A percentile compares a stretch with the other conserved stretches of the same genome.
Evolutionary conservation across 1,140 invertebrate genomes (phyloP).

Genomic region (Drosophila littoralis): DNA sequence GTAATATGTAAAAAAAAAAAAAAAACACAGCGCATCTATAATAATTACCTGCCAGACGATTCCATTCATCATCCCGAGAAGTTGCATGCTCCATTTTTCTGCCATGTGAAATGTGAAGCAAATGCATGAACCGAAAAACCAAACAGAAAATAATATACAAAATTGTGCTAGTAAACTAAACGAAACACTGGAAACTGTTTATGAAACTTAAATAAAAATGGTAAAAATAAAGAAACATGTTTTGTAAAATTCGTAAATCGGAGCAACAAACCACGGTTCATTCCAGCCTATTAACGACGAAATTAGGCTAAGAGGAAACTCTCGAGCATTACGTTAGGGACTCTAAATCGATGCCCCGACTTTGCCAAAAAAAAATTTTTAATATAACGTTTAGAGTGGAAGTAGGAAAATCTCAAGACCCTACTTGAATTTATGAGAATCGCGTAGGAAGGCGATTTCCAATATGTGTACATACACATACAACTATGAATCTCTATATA

Average conservation of each 20-base stretch:
- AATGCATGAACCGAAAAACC: constrained; percentile 28
- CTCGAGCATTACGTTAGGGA: too few species aligned
- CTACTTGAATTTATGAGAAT: too few species aligned
- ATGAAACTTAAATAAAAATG: constrained; percentile 56
- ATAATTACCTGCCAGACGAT: neutral
- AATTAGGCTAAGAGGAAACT: too few species aligned
- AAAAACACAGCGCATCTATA: neutral
- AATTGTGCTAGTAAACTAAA: neutral
- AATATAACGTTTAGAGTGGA: too few species aligned
- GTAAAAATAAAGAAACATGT: constrained; percentile 60
- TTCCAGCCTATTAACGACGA: too few species aligned
- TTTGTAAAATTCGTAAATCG: neutral
- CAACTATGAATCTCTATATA: too few species aligned
- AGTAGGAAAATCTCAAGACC: too few species aligned
- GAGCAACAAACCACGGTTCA: too few species aligned
- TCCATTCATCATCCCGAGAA: neutral
- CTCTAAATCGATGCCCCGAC: too few species aligned
- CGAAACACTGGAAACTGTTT: constrained; percentile 46
- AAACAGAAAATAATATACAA: neutral
- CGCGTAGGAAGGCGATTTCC: too few species aligned
- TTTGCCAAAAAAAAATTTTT: too few species aligned
- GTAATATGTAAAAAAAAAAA: constrained; percentile 49
- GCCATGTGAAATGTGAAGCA: constrained; percentile 42
- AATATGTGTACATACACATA: too few species aligned
- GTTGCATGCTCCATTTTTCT: constrained; percentile 47